Evolutionary conservation across 2,113 vertebrate species (phyloP).

Genomic region (Oreocharis arfaki): DNA sequence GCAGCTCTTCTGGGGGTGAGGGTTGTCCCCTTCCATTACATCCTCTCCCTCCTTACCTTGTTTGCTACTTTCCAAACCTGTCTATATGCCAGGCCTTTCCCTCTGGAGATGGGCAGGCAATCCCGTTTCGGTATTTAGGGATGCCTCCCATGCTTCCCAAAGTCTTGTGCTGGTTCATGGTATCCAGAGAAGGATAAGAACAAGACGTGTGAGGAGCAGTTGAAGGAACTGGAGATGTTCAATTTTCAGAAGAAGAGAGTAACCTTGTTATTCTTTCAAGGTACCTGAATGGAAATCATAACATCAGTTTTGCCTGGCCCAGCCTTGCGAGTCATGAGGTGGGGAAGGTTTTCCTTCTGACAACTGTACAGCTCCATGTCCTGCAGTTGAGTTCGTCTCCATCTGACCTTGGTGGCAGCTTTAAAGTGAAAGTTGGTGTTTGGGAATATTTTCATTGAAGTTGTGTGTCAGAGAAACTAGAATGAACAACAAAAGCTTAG

Average conservation of each 20-base stretch:
- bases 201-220: background rate
- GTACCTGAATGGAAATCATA: background rate
- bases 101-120: too few relatives aligned
- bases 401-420: too few relatives aligned
- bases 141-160: too few relatives aligned
- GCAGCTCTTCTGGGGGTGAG: too few relatives aligned
- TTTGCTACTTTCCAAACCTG: too few relatives aligned
- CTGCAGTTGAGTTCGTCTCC: background rate
- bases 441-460: background rate
- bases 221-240: background rate
- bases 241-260: background rate
- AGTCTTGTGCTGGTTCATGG: fast-evolving
- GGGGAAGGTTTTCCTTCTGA: background rate
- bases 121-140: background rate
- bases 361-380: background rate
- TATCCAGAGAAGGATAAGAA: background rate
- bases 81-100: too few relatives aligned
- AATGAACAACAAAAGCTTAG: too few relatives aligned
- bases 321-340: background rate
- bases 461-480: background rate
- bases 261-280: background rate
- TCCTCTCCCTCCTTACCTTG: too few relatives aligned
- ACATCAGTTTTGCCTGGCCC: background rate
- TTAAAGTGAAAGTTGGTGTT: background rate
- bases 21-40: too few relatives aligned